A percentile compares a stretch with the other conserved stretches of the same genome.
These are phyloP conservation scores for Onthophagus sagittarius DNA, from an alignment of 2,888 invertebrate species.

Conservation along the genomic window DNA sequence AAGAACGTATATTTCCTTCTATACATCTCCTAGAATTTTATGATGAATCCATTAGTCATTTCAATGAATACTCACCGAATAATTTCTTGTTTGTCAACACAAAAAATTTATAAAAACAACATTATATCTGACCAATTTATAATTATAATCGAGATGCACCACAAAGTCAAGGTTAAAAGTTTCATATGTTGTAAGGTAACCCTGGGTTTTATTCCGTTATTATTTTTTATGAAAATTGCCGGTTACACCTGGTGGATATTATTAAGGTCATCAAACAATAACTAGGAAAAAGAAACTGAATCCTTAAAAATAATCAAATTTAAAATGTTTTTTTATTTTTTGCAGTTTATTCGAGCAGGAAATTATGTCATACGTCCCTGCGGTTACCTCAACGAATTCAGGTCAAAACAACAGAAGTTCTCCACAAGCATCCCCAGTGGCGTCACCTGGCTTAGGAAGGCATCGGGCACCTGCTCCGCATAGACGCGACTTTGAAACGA, in stretches of 20 bases:
- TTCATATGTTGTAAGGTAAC: neutral
- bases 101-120: neutral
- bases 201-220: neutral
- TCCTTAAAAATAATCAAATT: neutral
- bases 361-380: slow-evolving; percentile 95
- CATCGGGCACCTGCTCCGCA: slow-evolving; percentile 87
- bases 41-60: no score
- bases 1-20: no score
- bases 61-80: neutral
- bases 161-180: neutral
- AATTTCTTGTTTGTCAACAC: neutral
- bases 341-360: slow-evolving; percentile 95
- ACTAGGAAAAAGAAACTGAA: neutral
- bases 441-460: slow-evolving; percentile 74
- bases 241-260: neutral
- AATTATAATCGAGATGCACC: neutral
- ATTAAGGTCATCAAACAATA: neutral
- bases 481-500: slow-evolving; percentile 91
- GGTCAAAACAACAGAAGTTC: slow-evolving; percentile 53
- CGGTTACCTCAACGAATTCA: slow-evolving; percentile 47
- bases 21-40: no score
- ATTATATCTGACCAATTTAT: neutral
- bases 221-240: neutral
- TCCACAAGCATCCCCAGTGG: slow-evolving; percentile 68
- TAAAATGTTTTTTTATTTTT: slow-evolving; percentile 33